Evolutionary conservation across 2,113 vertebrate genomes (phyloP), one percentile per base, ranked within the genome.

Genomic region (Eptatretus burgeri): DNA sequence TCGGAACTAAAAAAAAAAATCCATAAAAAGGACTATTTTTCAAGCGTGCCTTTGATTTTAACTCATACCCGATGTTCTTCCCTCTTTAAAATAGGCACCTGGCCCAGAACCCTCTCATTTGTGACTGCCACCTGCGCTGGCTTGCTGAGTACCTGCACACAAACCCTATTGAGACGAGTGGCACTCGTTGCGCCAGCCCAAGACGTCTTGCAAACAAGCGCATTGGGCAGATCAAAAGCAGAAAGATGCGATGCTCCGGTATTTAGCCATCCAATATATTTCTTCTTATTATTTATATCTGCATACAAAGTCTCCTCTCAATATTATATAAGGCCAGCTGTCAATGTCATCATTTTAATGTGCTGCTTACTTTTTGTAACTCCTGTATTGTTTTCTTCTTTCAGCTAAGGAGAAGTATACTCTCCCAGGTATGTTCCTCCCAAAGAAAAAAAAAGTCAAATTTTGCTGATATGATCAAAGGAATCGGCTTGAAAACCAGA

Each of bases 181-280:
- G 91, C 53, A 88, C 91, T 63, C 89, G 91, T 63, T 98, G 91
- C 76, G 88, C 84, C 74, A 93, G 85, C 77, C 91, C 91, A 50
- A 83, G 91, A 18, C 82, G 91, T 9, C 82, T 98, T 69, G 87
- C 91, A 67, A 98, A 98, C 78, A 98, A 98, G 79, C 81, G 91
- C 66, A 93, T 98, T 1, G 91, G 91, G 62, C 91, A 98, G 76
- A 98, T 98, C 77, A 98, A 98, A 79, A 98, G 91, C 89, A 98
- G 95, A 80, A 98, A 98, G 75, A 94, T 95, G 74, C 86, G 91
- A 74, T 98, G 91, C 75, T 98, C 91, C 88, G 91, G 91, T 98
- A 87, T 79, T 74, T 75, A 63, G 71, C 69, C 73, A 41, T 5
- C 27, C 27, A 41, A 41, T 41, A 16, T 69, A 71, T 65, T 51